Percentiles rank a stretch among this genome's conserved stretches.
Evolutionary conservation across 2,113 vertebrate genomes (phyloP).

Genomic region (Oxyruncus cristatus): DNA sequence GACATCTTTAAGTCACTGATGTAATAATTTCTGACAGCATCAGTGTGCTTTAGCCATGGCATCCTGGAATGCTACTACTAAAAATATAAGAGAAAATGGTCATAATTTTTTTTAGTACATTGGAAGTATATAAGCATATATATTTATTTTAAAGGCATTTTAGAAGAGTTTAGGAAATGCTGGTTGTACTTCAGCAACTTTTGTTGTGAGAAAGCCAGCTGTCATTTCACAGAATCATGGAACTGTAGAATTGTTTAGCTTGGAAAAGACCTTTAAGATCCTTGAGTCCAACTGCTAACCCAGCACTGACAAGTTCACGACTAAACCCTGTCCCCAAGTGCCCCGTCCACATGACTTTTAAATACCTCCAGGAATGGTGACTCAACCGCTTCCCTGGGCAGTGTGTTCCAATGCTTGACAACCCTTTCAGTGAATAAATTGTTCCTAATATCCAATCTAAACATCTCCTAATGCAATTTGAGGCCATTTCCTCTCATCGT

Average conservation of each 20-base stretch:
- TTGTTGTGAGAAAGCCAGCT: neutral
- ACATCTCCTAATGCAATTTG: neutral
- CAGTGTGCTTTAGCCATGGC: neutral
- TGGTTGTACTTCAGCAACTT: neutral
- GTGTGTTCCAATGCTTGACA: neutral
- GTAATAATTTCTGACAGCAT: constrained; percentile 25
- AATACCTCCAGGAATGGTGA: neutral
- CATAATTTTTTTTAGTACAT: neutral
- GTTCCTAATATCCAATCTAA: neutral
- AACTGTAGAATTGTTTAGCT: neutral
- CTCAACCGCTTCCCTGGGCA: neutral
- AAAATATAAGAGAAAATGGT: neutral
- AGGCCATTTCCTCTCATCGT: neutral
- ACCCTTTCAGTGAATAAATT: neutral
- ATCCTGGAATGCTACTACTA: neutral
- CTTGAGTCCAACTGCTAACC: neutral
- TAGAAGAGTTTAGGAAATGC: neutral
- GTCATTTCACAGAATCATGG: neutral
- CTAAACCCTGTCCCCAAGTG: neutral
- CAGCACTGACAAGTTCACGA: neutral
- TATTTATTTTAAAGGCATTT: neutral
- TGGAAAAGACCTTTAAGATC: neutral
- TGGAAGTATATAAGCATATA: neutral
- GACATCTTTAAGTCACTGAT: neutral
- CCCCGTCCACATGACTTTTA: neutral